Conservation (phyloP, 64 coral and sea anemone genomes). For the Hydrozoanthus tunicans region DNA sequence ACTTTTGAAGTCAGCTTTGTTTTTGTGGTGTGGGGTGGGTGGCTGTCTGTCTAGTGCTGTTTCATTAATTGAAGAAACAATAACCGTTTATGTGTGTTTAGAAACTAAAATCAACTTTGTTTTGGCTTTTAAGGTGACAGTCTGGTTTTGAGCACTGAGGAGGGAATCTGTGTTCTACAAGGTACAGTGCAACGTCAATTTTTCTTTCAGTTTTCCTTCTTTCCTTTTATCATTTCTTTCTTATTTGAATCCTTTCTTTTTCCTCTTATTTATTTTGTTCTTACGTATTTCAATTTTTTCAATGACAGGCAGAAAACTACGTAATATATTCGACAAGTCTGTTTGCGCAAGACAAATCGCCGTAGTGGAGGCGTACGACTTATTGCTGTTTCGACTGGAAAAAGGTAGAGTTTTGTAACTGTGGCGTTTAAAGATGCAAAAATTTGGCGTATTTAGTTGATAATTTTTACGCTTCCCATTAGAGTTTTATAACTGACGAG, state of each 20-base stretch:
- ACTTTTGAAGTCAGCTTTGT: too few relatives aligned
- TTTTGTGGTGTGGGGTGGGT: too few relatives aligned
- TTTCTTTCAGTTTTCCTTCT: not conserved
- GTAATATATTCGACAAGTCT: constrained; percentile 85
- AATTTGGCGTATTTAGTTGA: too few relatives aligned
- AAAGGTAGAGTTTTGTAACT: constrained; percentile 64
- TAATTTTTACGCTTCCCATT: too few relatives aligned
- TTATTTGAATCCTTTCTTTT: not conserved
- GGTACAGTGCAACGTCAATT: constrained; percentile 34
- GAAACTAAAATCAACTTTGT: not conserved
- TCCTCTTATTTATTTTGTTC: not conserved
- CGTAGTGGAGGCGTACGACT: constrained; percentile 78
- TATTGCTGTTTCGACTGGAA: constrained; percentile 86
- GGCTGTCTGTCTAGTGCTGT: too few relatives aligned
- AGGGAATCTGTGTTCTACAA: constrained; percentile 77
- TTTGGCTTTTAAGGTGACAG: constrained; percentile 58
- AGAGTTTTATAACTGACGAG: too few relatives aligned
- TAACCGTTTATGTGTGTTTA: too few relatives aligned
- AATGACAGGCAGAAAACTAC: constrained; percentile 57
- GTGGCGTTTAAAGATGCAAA: not conserved
- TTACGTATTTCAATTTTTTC: not conserved
- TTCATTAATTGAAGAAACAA: too few relatives aligned
- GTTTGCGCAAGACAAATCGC: constrained; percentile 80
- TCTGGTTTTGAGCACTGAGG: constrained; percentile 90
- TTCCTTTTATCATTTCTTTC: not conserved